These are phyloP conservation scores for Pseudococcus jackbeardsleyi DNA, from an alignment of 2,888 invertebrate genomes.

Conservation along the genomic window DNA sequence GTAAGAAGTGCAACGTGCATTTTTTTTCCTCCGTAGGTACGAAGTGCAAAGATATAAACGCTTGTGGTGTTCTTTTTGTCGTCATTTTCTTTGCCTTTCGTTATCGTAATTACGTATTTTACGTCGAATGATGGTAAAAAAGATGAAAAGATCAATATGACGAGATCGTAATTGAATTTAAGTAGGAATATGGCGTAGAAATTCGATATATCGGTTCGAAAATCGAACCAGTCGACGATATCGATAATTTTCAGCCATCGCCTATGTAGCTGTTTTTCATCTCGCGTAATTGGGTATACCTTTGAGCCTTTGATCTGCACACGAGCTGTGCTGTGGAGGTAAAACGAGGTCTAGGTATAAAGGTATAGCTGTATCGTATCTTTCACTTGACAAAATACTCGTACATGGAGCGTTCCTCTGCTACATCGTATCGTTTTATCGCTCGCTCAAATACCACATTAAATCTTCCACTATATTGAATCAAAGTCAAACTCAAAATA, in stretches of 20 bases:
- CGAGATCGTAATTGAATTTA: background rate
- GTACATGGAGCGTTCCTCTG: background rate
- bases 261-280: background rate
- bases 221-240: background rate
- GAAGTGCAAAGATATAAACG: background rate
- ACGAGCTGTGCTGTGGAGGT: background rate
- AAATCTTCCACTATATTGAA: background rate
- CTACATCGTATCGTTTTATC: background rate
- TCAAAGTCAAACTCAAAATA: constrained; percentile 10
- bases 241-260: background rate
- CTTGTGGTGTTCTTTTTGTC: background rate
- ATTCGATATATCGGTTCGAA: background rate
- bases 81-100: background rate
- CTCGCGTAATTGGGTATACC: background rate
- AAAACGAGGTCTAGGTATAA: background rate
- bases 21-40: background rate
- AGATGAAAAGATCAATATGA: no score
- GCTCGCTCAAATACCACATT: background rate
- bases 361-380: background rate
- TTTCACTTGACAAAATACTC: background rate
- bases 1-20: background rate
- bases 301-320: constrained; percentile 10
- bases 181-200: no score
- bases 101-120: background rate
- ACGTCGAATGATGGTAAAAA: no score